Conservation (phyloP, 2,113 vertebrate species). For the Corythaeola cristata region DNA sequence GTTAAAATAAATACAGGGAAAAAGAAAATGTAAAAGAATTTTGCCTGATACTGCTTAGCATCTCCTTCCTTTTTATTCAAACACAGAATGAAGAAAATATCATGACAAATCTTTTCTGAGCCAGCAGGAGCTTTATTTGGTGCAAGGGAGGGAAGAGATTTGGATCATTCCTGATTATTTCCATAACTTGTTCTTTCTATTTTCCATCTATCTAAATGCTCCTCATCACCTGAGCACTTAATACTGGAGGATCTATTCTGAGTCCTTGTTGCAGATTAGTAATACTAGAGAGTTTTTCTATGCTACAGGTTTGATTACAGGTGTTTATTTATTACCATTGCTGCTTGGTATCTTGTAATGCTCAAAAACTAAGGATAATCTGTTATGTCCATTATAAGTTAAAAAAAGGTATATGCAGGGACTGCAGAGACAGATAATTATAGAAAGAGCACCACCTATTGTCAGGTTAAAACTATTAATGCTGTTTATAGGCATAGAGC, state of each 20-base stretch:
- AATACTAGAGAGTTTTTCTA: background rate
- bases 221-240: background rate
- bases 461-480: background rate
- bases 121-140: background rate
- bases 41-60: background rate
- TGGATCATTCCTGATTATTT: background rate
- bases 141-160: background rate
- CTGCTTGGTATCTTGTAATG: background rate
- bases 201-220: background rate
- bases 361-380: background rate
- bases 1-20: background rate
- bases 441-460: constrained; percentile 65
- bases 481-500: background rate
- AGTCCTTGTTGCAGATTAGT: background rate
- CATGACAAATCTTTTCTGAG: background rate
- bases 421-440: background rate
- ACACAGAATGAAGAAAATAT: background rate
- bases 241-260: background rate
- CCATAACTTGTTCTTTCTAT: background rate
- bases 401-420: background rate
- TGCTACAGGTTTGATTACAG: background rate
- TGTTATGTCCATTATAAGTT: background rate
- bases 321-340: background rate
- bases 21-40: background rate
- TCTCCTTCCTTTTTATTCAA: background rate